Evolutionary conservation across 2,113 vertebrate species (phyloP).

Genomic region (Lepus europaeus): DNA sequence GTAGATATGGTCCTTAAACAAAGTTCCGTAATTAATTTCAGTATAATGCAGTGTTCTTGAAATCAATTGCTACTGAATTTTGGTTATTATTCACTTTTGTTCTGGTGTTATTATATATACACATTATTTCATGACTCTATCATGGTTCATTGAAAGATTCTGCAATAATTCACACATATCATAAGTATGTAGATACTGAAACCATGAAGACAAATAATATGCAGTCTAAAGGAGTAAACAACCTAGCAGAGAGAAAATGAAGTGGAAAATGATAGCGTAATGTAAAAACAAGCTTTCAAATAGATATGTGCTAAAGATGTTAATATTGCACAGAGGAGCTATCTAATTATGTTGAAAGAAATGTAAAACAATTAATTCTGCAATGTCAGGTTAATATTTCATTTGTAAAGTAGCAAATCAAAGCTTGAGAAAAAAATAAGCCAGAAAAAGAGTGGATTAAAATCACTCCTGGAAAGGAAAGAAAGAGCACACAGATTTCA

Average conservation of each 20-base stretch:
- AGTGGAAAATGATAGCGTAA: conserved; percentile 27
- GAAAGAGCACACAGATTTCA: neutral
- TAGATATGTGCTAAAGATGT: neutral
- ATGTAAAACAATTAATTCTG: conserved; percentile 19
- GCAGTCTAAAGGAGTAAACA: neutral
- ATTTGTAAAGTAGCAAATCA: neutral
- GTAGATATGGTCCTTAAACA: neutral
- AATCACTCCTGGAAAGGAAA: neutral
- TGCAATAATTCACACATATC: neutral
- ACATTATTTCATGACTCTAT: neutral
- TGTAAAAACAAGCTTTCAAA: conserved; percentile 27
- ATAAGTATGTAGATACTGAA: neutral
- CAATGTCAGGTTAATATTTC: neutral
- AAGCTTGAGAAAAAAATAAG: neutral
- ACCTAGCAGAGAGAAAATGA: neutral
- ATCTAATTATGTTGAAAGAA: neutral
- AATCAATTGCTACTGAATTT: neutral
- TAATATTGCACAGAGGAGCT: neutral
- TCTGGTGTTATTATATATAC: neutral
- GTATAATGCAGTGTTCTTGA: neutral
- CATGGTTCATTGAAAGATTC: conserved; percentile 9
- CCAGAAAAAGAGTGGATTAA: neutral
- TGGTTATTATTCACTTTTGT: neutral
- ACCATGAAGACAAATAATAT: neutral
- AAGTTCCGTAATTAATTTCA: neutral